Evolutionary conservation across 2,113 vertebrate genomes (phyloP).

Genomic region (Pontoporia blainvillei): DNA sequence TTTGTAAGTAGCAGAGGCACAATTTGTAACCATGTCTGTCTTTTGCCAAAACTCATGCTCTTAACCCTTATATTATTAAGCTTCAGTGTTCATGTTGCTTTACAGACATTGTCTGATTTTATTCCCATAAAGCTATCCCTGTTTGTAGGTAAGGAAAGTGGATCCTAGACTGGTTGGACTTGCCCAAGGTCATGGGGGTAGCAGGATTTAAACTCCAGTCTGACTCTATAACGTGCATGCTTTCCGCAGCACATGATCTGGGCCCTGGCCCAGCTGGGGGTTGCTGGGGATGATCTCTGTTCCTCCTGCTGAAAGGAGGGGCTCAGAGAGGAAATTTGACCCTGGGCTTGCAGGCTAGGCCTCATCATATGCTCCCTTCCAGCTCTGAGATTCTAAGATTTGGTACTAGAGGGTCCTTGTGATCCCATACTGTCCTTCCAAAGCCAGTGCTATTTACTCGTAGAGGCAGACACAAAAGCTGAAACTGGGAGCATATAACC

Average conservation of each 20-base stretch:
- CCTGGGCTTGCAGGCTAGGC: not conserved
- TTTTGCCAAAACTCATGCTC: not conserved
- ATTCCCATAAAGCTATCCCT: not conserved
- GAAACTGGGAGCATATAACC: not conserved
- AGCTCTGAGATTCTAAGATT: not conserved
- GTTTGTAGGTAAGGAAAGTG: not conserved
- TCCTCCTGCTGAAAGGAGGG: not conserved
- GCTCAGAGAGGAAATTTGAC: not conserved
- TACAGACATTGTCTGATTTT: not conserved
- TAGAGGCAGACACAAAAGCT: not conserved
- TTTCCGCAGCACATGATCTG: not conserved
- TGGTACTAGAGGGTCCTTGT: not conserved
- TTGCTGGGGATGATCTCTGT: not conserved
- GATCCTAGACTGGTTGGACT: not conserved
- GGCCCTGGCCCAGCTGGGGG: not conserved
- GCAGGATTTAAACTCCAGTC: not conserved
- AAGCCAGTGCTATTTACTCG: not conserved
- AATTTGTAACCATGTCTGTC: not conserved
- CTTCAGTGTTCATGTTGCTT: not conserved
- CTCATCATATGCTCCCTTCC: not conserved
- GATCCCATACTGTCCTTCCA: not conserved
- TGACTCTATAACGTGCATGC: not conserved
- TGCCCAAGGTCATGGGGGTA: not conserved
- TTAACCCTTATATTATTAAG: not conserved
- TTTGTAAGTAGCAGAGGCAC: not conserved